A percentile compares a stretch with the other conserved stretches of the same genome.
Conservation (phyloP, 2,113 vertebrate species). For the Sus scrofa region DNA sequence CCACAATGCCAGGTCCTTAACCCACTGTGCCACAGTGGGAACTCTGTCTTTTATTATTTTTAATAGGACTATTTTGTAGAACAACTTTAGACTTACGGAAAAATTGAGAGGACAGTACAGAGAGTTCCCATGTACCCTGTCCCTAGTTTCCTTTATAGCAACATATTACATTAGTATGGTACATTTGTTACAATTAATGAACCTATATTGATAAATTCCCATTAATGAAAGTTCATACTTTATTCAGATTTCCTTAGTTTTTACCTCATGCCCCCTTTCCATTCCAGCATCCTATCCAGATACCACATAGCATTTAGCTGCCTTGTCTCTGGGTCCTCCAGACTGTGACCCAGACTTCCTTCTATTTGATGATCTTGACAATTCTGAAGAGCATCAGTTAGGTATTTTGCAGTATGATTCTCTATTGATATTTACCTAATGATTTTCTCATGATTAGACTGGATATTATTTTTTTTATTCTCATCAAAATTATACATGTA, state of each 20-base stretch:
- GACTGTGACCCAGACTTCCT: background rate
- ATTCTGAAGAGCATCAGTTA: background rate
- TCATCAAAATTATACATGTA: background rate
- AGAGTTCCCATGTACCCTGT: background rate
- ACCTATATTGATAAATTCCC: background rate
- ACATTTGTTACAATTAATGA: slow-evolving; percentile 31
- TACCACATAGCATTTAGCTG: background rate
- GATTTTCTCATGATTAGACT: background rate
- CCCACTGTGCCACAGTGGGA: no score
- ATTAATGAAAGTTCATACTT: background rate
- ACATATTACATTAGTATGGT: background rate
- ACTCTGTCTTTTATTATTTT: background rate
- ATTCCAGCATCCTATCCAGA: background rate
- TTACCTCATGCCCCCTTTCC: background rate
- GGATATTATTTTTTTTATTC: background rate
- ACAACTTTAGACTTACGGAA: slow-evolving; percentile 27
- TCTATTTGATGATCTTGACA: background rate
- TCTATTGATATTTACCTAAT: background rate
- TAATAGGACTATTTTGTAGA: background rate
- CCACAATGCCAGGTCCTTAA: no score
- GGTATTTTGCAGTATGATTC: background rate
- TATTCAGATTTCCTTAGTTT: slow-evolving; percentile 16
- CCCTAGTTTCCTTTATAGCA: background rate
- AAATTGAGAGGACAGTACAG: background rate
- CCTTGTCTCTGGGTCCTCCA: background rate